These are phyloP conservation scores for Vandiemenella viatica DNA, from an alignment of 2,888 invertebrate genomes.

Conservation along the genomic window DNA sequence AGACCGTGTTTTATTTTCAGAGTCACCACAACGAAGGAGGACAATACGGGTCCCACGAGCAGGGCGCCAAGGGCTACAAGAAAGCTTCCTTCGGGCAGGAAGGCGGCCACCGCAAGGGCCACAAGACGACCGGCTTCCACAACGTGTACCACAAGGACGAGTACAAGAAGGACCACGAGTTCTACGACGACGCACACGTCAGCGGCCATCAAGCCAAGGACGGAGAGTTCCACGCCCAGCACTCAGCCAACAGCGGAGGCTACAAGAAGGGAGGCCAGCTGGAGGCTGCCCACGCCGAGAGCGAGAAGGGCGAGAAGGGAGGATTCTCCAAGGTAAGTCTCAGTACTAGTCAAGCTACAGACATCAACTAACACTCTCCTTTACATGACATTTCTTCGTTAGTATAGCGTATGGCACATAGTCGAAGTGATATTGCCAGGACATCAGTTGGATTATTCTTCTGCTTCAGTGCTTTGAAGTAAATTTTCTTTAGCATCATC, in stretches of 20 bases:
- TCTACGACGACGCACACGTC: constrained; percentile 55
- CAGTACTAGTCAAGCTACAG: too few relatives aligned
- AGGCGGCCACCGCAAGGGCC: constrained; percentile 49
- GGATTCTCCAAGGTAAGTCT: constrained; percentile 39
- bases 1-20: too few relatives aligned
- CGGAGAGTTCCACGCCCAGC: constrained; percentile 38
- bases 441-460: too few relatives aligned
- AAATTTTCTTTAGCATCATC: too few relatives aligned
- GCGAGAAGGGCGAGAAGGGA: constrained; percentile 39
- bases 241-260: constrained; percentile 38
- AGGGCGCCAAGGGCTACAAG: constrained; percentile 35
- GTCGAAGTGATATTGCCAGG: too few relatives aligned
- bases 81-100: constrained; percentile 42
- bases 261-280: constrained; percentile 40
- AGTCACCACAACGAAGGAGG: constrained; percentile 37
- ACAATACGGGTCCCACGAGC: constrained; percentile 39
- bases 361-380: too few relatives aligned
- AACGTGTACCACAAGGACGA: constrained; percentile 62
- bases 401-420: too few relatives aligned
- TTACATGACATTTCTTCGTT: too few relatives aligned
- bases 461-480: too few relatives aligned
- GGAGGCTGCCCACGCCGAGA: constrained; percentile 36
- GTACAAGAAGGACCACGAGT: constrained; percentile 60
- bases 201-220: constrained; percentile 50
- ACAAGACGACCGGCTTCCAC: constrained; percentile 54